phyloP scores from a whole-genome alignment of 2,113 vertebrate species.

The Bagarius yarrelli region DNA sequence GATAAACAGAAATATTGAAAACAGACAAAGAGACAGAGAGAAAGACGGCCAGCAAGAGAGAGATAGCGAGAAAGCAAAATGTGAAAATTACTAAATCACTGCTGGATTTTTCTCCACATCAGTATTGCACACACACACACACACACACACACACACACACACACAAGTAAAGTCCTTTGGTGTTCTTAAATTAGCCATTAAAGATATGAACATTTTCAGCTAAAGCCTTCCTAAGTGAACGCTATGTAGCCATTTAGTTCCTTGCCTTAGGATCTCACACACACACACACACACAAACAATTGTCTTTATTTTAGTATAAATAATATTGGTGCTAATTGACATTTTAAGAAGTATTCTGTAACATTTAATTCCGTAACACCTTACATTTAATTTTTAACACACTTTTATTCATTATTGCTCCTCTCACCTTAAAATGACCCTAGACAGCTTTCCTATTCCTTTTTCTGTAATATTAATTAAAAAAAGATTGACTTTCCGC shows the following conservation, averaged over 20 bases:
- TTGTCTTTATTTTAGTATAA: not conserved
- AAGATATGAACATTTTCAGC: not conserved
- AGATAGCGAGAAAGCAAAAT: not conserved
- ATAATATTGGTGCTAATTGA: too few relatives aligned
- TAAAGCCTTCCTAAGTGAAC: not conserved
- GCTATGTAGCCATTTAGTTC: not conserved
- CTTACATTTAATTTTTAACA: not conserved
- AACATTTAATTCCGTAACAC: not conserved
- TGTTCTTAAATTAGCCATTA: conserved; percentile 13
- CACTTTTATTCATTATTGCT: not conserved
- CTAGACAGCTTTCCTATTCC: not conserved
- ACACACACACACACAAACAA: not conserved
- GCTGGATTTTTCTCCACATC: conserved; percentile 4
- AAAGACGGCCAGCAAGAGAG: not conserved
- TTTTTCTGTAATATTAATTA: too few relatives aligned
- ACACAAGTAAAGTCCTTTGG: not conserved
- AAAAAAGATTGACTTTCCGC: too few relatives aligned
- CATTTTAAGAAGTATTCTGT: not conserved
- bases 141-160: not conserved
- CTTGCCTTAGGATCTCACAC: not conserved
- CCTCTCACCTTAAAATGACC: not conserved
- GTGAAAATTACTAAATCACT: not conserved
- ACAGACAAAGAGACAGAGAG: not conserved
- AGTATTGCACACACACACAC: not conserved
- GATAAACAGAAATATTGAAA: not conserved